These are phyloP conservation scores for Steinernema carpocapsae DNA, from an alignment of 2,888 invertebrate species.

Conservation along the genomic window DNA sequence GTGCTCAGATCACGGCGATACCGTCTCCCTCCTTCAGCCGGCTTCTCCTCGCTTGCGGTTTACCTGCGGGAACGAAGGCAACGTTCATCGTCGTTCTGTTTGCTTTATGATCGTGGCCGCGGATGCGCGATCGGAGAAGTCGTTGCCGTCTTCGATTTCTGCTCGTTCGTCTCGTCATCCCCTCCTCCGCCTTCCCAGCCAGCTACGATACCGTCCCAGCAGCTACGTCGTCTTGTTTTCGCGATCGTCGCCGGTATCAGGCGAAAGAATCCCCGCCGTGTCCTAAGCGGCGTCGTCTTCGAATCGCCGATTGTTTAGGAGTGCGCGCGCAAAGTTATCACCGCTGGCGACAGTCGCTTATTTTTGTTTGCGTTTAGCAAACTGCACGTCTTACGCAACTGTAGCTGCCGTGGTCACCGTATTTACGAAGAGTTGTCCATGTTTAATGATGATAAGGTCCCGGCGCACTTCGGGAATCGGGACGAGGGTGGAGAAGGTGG, in stretches of 20 bases:
- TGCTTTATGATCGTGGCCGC: conserved; percentile 25
- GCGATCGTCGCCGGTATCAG: conserved; percentile 7
- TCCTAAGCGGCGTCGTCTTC: conserved; percentile 1
- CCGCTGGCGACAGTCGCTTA: conserved; percentile 28
- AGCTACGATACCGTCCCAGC: conserved; percentile 3
- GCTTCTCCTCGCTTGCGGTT: background rate
- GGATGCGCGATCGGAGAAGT: conserved; percentile 34
- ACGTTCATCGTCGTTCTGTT: conserved; percentile 18
- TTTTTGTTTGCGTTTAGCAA: conserved; percentile 27
- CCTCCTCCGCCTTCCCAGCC: background rate
- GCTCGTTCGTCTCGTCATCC: conserved; percentile 10
- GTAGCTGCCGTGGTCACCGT: conserved; percentile 28
- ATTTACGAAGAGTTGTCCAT: conserved; percentile 33
- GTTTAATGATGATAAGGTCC: conserved; percentile 23
- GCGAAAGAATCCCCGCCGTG: background rate
- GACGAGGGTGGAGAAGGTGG: background rate
- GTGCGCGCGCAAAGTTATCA: conserved; percentile 23
- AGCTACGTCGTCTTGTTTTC: conserved; percentile 29
- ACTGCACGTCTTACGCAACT: conserved; percentile 24
- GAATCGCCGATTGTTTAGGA: conserved; percentile 20
- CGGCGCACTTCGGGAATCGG: background rate
- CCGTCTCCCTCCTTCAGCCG: conserved; percentile 3
- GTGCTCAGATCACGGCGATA: background rate
- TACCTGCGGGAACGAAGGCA: conserved; percentile 22
- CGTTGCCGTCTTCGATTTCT: conserved; percentile 21